These are phyloP conservation scores for Telmatherina bonti DNA, from an alignment of 2,797 vertebrate genomes.

Conservation along the genomic window DNA sequence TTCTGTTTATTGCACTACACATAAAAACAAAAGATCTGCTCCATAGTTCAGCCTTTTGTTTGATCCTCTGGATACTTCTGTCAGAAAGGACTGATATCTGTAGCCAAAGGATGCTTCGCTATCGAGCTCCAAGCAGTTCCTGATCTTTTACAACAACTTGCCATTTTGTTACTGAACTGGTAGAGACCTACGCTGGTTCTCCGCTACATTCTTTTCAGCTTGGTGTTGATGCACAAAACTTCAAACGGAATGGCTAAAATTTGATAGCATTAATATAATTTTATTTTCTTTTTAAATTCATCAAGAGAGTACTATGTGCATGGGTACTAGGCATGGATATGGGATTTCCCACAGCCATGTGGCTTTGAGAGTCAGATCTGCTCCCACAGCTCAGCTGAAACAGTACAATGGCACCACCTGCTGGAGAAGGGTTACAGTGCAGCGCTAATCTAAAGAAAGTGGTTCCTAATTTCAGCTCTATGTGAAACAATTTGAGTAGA, in stretches of 20 bases:
- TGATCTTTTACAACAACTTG: neutral
- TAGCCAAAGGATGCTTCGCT: conserved; percentile 9
- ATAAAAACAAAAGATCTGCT: neutral
- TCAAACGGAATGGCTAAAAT: neutral
- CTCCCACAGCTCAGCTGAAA: neutral
- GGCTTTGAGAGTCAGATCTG: neutral
- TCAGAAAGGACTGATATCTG: neutral
- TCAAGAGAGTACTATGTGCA: neutral
- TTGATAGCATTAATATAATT: neutral
- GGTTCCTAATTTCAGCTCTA: conserved; percentile 23
- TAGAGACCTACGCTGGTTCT: neutral
- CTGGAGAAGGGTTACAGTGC: conserved; percentile 27
- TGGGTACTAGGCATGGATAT: neutral
- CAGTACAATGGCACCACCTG: conserved; percentile 19
- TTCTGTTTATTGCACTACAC: neutral
- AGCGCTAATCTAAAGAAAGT: conserved; percentile 2
- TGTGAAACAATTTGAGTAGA: conserved; percentile 20
- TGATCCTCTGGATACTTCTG: neutral
- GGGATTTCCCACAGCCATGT: neutral
- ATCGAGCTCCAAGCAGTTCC: neutral
- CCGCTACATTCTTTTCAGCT: neutral
- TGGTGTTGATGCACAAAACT: neutral
- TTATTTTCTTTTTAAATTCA: neutral
- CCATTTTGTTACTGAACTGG: neutral
- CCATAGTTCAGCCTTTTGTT: neutral